A percentile compares a stretch with the other conserved stretches of the same genome.
These are phyloP conservation scores for Notiomystis cincta DNA, from an alignment of 2,113 vertebrate species.

Conservation along the genomic window DNA sequence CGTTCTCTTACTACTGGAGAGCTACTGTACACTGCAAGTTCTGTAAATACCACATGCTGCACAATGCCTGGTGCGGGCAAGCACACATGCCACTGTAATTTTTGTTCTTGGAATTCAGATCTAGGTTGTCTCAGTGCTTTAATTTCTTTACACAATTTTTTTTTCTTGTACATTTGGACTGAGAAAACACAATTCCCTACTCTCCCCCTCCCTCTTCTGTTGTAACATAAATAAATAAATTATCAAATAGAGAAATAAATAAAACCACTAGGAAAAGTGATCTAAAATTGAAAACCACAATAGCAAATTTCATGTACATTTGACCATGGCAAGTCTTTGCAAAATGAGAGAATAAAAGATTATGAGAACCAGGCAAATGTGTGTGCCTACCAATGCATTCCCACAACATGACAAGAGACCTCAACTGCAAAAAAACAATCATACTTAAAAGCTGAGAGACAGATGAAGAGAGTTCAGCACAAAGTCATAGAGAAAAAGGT, in stretches of 20 bases:
- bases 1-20: not conserved
- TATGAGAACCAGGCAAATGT: not conserved
- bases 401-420: slow-evolving; percentile 14
- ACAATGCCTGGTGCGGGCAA: not conserved
- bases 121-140: not conserved
- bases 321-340: not conserved
- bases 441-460: slow-evolving; percentile 12
- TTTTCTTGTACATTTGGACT: not conserved
- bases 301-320: not conserved
- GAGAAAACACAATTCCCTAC: not conserved
- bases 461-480: slow-evolving; percentile 17
- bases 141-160: not conserved
- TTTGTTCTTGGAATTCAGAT: slow-evolving; percentile 20
- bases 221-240: not conserved
- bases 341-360: slow-evolving; percentile 34
- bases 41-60: slow-evolving; percentile 25
- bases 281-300: not conserved
- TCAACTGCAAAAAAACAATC: slow-evolving; percentile 21
- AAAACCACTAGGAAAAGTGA: not conserved
- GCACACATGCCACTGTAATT: not conserved
- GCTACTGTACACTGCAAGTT: slow-evolving; percentile 25
- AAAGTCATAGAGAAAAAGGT: not conserved
- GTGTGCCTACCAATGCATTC: not conserved
- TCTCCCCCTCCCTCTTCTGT: not conserved
- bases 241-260: not conserved